Conservation (phyloP, 2,113 vertebrate genomes). For the Puffinus mauretanicus region DNA sequence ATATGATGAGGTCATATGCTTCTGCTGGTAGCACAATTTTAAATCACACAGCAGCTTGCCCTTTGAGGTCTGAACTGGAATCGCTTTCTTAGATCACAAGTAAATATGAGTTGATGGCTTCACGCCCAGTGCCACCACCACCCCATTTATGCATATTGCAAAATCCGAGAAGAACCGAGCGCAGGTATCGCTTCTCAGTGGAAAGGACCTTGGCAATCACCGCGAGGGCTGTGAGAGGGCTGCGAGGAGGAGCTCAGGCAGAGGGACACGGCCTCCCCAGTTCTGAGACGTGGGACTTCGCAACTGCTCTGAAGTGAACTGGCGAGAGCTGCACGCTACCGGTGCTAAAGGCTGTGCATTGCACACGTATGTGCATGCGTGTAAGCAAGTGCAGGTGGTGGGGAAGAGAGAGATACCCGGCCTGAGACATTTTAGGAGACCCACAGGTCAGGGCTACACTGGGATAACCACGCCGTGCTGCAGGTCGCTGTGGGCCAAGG, state of each 20-base stretch:
- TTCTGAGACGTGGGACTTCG: accelerated
- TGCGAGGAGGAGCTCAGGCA: neutral
- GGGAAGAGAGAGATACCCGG: neutral
- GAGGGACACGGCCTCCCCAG: neutral
- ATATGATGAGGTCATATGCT: constrained; percentile 6
- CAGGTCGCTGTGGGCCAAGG: neutral
- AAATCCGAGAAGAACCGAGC: neutral
- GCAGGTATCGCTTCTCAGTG: neutral
- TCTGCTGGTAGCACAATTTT: neutral
- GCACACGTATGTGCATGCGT: accelerated
- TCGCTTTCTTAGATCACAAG: neutral
- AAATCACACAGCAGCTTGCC: neutral
- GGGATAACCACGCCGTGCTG: accelerated
- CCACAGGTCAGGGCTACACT: neutral
- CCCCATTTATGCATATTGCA: neutral
- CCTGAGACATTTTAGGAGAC: neutral
- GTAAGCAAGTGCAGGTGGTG: accelerated
- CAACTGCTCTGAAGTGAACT: neutral
- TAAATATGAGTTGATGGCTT: constrained; percentile 5
- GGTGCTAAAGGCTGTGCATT: neutral
- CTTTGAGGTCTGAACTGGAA: constrained; percentile 2
- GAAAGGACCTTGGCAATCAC: neutral
- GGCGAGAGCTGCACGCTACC: accelerated
- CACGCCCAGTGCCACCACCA: neutral
- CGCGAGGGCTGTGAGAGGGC: neutral